Evolutionary conservation across 1,140 invertebrate genomes (phyloP).

Genomic region (Cheumatopsyche charites): DNA sequence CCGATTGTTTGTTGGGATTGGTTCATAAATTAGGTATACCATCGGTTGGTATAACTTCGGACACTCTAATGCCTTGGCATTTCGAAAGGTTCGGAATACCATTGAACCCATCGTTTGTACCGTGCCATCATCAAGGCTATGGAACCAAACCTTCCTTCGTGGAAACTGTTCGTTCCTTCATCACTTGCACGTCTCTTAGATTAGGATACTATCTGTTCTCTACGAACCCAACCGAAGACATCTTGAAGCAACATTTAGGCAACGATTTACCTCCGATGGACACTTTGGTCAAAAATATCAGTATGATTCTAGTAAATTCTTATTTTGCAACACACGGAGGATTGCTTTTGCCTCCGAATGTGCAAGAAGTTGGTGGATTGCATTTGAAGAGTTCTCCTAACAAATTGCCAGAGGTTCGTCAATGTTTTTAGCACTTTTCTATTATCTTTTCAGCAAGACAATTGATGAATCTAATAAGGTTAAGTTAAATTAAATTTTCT

Average conservation of each 20-base stretch:
- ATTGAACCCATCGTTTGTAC: slow-evolving; percentile 50
- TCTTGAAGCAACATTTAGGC: slow-evolving; percentile 54
- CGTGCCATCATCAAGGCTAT: slow-evolving; percentile 44
- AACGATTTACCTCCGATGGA: slow-evolving; percentile 52
- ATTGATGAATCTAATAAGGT: too few species aligned
- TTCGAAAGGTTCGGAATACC: slow-evolving; percentile 46
- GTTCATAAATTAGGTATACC: slow-evolving; percentile 48
- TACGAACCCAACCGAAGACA: slow-evolving; percentile 29
- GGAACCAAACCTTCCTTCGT: slow-evolving; percentile 40
- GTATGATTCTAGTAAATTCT: slow-evolving; percentile 64
- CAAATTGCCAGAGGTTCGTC: slow-evolving; percentile 42
- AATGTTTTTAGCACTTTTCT: too few species aligned
- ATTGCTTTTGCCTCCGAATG: slow-evolving; percentile 56
- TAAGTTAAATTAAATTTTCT: too few species aligned
- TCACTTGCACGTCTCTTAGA: slow-evolving; percentile 37
- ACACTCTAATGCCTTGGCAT: slow-evolving; percentile 48
- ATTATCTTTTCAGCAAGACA: too few species aligned
- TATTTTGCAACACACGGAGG: slow-evolving; percentile 62
- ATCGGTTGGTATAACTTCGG: slow-evolving; percentile 48
- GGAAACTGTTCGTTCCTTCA: slow-evolving; percentile 48
- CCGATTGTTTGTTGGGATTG: slow-evolving; percentile 51
- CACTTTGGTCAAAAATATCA: slow-evolving; percentile 58
- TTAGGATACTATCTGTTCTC: slow-evolving; percentile 44
- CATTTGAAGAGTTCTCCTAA: slow-evolving; percentile 51
- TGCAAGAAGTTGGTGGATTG: slow-evolving; percentile 67